Conservation (phyloP, 2,888 invertebrate genomes). For the Dicranocentrus wangi region DNA sequence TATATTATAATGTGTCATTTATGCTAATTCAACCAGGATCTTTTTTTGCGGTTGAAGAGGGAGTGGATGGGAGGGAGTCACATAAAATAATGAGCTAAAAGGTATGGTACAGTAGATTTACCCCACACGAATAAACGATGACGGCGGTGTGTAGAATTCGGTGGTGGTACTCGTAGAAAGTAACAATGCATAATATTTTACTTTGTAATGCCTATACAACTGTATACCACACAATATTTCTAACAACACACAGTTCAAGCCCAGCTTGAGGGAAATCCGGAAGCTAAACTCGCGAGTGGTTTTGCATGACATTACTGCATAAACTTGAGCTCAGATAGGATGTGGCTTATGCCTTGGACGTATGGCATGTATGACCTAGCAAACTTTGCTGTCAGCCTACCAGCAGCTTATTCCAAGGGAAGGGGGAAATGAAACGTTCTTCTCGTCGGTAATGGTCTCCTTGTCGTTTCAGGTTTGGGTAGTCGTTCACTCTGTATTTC, state of each 20-base stretch:
- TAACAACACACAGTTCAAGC: not conserved
- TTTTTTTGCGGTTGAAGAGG: not conserved
- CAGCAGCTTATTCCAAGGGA: conserved; percentile 3
- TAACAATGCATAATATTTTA: too few species aligned
- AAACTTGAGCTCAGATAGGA: not conserved
- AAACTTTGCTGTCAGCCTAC: not conserved
- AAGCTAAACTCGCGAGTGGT: conserved; percentile 28
- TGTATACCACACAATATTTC: too few species aligned
- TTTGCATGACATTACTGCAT: conserved; percentile 45
- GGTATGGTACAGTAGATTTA: not conserved
- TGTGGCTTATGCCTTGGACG: not conserved
- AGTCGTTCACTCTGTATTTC: too few species aligned
- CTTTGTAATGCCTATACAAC: too few species aligned
- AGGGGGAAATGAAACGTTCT: too few species aligned
- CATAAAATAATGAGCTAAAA: not conserved
- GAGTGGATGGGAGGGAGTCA: not conserved
- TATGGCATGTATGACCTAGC: not conserved
- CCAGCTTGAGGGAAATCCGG: conserved; percentile 15
- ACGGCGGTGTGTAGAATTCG: not conserved
- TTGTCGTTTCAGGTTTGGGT: too few species aligned
- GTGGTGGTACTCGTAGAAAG: not conserved
- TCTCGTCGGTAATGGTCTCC: too few species aligned
- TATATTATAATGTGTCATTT: conserved; percentile 35
- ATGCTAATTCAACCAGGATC: conserved; percentile 23
- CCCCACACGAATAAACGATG: not conserved